Evolutionary conservation across 1,140 invertebrate genomes (phyloP), one percentile per base, ranked within the genome.

Genomic region (Nymphalis io): DNA sequence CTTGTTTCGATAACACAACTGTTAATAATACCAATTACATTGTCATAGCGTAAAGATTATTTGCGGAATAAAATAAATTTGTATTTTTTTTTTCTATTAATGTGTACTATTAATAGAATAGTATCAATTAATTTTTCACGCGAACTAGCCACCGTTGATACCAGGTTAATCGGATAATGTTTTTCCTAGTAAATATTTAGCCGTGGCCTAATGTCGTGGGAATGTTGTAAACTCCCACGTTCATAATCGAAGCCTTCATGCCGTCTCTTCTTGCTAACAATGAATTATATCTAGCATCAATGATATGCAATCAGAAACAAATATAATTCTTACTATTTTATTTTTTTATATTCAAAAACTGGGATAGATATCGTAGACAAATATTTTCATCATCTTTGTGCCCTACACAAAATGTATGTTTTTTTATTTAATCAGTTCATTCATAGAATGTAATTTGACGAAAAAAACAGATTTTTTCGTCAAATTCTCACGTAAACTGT

Each of bases 241-340:
- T 77, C 77, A 80, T 20, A 51, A 20, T 73, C 60, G 55, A 42
- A 70, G 68, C 60, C 60, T 71, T 68, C 68, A 62, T 68, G 58
- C 20, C 27, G 44, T 62, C 46, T 51, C 12, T 8, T 20, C 46
- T 6, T 20, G 2, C 46, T 46, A 46, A 46, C 27, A n/a, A 15
- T 46, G 42, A 46, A 46, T 46, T 46, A 33, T 3, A 33, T 33
- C 27, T 33, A 33, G 4, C 4, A 33, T 33, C 27, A 33, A 33
- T 8, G 2, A 33, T 33, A 33, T 33, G 27, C 27, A 33, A 33
- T 33, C 23, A 33, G 10, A 2, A 33, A 33, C 27, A 33, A 33
- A 33, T 33, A 33, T 33, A 33, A 0, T 33, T 33, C 23, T n/a
- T n/a, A n/a, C n/a, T 0, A 33, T 33, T 33, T 8, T 33, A 8